Evolutionary conservation across 2,797 vertebrate genomes (phyloP).

Genomic region (Lateolabrax maculatus): DNA sequence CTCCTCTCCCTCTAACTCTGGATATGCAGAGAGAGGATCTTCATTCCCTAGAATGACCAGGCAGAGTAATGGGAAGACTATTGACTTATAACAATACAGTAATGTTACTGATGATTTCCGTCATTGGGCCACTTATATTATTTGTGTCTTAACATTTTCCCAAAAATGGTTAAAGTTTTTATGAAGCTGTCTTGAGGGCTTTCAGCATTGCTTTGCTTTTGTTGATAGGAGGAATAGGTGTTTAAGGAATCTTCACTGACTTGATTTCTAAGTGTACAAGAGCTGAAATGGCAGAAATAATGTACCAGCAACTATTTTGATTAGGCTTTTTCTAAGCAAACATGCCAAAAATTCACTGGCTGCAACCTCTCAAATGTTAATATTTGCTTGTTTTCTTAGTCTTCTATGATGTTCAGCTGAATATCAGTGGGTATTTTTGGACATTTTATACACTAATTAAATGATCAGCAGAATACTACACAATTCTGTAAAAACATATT

Average conservation of each 20-base stretch:
- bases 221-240: neutral
- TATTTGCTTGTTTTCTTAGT: neutral
- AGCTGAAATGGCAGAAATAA: neutral
- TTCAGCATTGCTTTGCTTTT: neutral
- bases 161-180: too few species aligned
- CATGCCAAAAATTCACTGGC: neutral
- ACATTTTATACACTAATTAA: neutral
- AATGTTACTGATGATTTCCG: neutral
- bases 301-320: neutral
- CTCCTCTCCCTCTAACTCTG: slow-evolving; percentile 83
- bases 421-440: neutral
- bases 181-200: neutral
- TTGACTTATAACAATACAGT: neutral
- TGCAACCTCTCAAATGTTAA: neutral
- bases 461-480: too few species aligned
- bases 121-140: neutral
- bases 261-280: neutral
- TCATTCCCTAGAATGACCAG: slow-evolving; percentile 73
- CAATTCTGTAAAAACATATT: neutral
- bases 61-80: neutral
- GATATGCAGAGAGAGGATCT: slow-evolving; percentile 66
- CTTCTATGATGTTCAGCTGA: neutral
- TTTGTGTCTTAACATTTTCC: neutral
- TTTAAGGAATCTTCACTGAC: neutral
- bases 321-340: neutral